Evolutionary conservation across 2,888 invertebrate genomes (phyloP).

Genomic region (Drosophila subsilvestris): DNA sequence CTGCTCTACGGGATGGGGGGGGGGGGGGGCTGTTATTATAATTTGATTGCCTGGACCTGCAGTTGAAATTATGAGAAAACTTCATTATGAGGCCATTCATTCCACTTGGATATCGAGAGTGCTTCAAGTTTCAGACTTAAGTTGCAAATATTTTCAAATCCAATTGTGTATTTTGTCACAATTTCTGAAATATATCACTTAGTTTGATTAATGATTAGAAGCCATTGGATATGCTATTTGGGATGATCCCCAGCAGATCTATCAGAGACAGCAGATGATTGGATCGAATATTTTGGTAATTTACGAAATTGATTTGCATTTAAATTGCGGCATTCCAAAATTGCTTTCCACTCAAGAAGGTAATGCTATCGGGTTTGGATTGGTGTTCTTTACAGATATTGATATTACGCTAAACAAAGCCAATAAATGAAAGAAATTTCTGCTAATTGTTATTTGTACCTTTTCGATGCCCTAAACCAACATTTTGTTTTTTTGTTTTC

Average conservation of each 20-base stretch:
- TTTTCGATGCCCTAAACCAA: background rate
- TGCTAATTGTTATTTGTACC: background rate
- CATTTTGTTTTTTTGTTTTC: background rate
- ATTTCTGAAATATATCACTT: background rate
- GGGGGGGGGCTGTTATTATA: constrained; percentile 54
- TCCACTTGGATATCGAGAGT: background rate
- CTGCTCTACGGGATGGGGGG: background rate
- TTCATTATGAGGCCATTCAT: constrained; percentile 4
- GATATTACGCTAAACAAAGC: too few relatives aligned
- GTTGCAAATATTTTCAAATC: constrained; percentile 14
- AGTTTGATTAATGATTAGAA: background rate
- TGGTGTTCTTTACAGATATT: too few relatives aligned
- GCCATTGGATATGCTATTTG: background rate
- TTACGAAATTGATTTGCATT: background rate
- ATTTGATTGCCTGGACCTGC: constrained; percentile 70
- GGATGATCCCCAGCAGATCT: background rate
- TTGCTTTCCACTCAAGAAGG: background rate
- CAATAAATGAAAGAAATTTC: background rate
- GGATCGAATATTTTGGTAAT: background rate
- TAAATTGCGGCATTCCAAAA: background rate
- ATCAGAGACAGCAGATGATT: background rate
- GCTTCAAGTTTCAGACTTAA: background rate
- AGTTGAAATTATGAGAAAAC: constrained; percentile 41
- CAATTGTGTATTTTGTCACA: constrained; percentile 12
- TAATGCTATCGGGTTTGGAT: background rate